Conservation (phyloP, 2,797 vertebrate species). For the Ctenosaura bakeri region DNA sequence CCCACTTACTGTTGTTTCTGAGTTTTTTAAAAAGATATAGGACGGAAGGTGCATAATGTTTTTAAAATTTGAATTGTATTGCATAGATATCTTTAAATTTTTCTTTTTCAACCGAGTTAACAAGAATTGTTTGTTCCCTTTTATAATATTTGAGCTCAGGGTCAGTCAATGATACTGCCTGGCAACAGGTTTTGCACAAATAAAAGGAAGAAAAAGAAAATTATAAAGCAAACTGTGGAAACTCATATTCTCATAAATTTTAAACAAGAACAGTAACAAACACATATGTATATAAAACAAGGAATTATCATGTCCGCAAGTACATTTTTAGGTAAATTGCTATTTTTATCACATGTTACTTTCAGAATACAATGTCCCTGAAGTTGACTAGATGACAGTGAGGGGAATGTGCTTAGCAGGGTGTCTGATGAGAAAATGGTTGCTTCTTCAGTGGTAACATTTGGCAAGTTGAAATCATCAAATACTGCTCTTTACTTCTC, state of each 20-base stretch:
- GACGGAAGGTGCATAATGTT: too few relatives aligned
- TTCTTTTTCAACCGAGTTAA: neutral
- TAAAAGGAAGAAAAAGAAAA: constrained; percentile 33
- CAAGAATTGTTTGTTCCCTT: neutral
- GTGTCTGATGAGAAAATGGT: neutral
- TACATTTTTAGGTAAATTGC: neutral
- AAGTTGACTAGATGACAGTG: too few relatives aligned
- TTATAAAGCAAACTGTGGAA: constrained; percentile 6
- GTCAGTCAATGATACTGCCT: neutral
- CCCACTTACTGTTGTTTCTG: too few relatives aligned
- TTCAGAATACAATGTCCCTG: neutral
- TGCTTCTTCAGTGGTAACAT: neutral
- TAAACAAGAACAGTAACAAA: neutral
- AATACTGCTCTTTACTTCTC: neutral
- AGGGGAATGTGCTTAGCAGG: neutral
- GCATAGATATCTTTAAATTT: too few relatives aligned
- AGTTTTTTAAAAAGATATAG: too few relatives aligned
- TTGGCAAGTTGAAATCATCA: neutral
- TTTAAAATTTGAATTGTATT: too few relatives aligned
- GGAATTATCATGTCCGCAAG: neutral
- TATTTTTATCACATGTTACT: neutral
- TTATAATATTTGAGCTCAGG: too few relatives aligned
- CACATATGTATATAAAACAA: neutral
- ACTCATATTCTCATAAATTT: neutral
- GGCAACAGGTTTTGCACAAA: neutral